Evolutionary conservation across 2,888 invertebrate genomes (phyloP).

Genomic region (Diabrotica balteata): DNA sequence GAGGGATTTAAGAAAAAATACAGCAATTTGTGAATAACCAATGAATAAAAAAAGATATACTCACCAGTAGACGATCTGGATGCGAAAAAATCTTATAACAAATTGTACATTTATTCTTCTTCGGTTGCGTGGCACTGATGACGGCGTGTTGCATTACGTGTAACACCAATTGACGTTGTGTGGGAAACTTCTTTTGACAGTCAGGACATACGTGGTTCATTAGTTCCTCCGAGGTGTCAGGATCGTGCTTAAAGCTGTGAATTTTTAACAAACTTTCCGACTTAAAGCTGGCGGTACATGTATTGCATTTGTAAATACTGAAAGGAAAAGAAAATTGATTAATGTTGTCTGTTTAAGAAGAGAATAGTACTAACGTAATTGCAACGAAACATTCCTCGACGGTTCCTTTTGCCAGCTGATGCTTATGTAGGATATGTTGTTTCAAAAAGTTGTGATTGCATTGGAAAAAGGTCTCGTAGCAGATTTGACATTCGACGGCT

Average conservation of each 20-base stretch:
- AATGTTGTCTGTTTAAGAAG: too few species aligned
- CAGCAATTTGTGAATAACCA: too few species aligned
- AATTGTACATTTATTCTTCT: constrained; percentile 66
- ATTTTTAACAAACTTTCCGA: constrained; percentile 50
- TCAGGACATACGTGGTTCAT: constrained; percentile 50
- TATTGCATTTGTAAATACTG: constrained; percentile 49
- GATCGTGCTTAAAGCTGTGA: constrained; percentile 50
- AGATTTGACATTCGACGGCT: constrained; percentile 52
- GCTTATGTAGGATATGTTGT: constrained; percentile 49
- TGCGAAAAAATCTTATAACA: constrained; percentile 73
- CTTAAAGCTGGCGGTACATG: constrained; percentile 46
- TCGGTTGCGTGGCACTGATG: constrained; percentile 37
- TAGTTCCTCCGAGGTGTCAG: constrained; percentile 48
- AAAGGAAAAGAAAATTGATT: constrained; percentile 17
- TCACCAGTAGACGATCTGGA: constrained; percentile 66
- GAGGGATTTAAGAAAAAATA: too few species aligned
- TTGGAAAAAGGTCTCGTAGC: constrained; percentile 49
- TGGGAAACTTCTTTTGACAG: constrained; percentile 52
- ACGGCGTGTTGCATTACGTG: constrained; percentile 49
- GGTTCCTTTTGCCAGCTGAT: constrained; percentile 43
- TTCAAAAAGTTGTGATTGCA: constrained; percentile 48
- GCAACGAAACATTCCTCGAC: constrained; percentile 51
- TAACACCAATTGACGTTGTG: constrained; percentile 48
- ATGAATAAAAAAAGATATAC: constrained; percentile 6
- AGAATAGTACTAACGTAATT: constrained; percentile 43